These are phyloP conservation scores for Hirtodrosophila trivittata DNA, from an alignment of 2,888 invertebrate species.

Conservation along the genomic window DNA sequence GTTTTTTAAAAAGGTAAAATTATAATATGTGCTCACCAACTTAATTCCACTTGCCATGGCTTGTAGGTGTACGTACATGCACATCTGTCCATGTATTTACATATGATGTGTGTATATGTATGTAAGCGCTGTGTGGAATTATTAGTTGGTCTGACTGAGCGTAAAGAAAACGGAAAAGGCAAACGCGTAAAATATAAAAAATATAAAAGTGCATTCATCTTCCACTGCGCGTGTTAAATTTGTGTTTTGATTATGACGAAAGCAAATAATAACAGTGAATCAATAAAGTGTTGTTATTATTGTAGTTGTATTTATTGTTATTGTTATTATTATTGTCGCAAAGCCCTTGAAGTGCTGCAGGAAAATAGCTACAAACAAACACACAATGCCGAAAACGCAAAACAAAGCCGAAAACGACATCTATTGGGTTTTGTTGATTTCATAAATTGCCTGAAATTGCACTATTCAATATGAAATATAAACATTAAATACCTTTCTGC, in stretches of 20 bases:
- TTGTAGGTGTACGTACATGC: slow-evolving; percentile 25
- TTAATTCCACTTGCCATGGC: slow-evolving; percentile 24
- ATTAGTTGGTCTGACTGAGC: slow-evolving; percentile 47
- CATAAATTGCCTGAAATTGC: slow-evolving; percentile 30
- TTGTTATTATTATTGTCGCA: slow-evolving; percentile 19
- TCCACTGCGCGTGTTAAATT: slow-evolving; percentile 54
- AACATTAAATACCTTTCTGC: slow-evolving; percentile 20
- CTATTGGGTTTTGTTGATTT: slow-evolving; percentile 21
- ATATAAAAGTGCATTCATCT: slow-evolving; percentile 56
- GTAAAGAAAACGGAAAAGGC: slow-evolving; percentile 49
- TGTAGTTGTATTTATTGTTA: slow-evolving; percentile 17
- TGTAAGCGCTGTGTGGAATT: slow-evolving; percentile 46
- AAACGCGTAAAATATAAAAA: slow-evolving; percentile 34
- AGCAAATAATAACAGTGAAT: slow-evolving; percentile 64
- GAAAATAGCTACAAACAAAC: slow-evolving; percentile 27
- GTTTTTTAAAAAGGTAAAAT: slow-evolving; percentile 48
- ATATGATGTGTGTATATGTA: slow-evolving; percentile 15
- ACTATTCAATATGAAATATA: slow-evolving; percentile 52
- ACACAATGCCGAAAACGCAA: slow-evolving; percentile 28
- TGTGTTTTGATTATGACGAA: slow-evolving; percentile 50
- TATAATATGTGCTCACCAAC: slow-evolving; percentile 9
- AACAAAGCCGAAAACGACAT: slow-evolving; percentile 39
- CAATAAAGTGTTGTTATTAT: slow-evolving; percentile 57
- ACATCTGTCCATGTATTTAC: slow-evolving; percentile 3
- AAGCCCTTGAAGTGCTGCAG: slow-evolving; percentile 63